Conservation (phyloP, 1,140 invertebrate genomes). For the Eupristina koningsbergeri region DNA sequence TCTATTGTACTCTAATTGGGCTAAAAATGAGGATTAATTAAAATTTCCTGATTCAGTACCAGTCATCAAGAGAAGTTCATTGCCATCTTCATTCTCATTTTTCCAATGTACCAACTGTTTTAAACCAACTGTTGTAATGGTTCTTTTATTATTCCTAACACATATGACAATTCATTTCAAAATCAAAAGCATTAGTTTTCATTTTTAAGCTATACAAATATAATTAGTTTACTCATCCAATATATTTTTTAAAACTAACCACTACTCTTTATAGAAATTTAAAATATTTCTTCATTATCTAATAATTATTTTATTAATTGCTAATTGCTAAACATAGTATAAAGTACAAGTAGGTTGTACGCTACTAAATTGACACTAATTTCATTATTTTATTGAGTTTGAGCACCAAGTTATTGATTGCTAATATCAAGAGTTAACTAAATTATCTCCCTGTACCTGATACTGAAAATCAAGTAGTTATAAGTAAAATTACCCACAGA, state of each 20-base stretch:
- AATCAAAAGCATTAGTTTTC: no score
- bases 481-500: not conserved
- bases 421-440: not conserved
- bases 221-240: not conserved
- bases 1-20: not conserved
- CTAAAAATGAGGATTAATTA: not conserved
- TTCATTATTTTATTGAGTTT: not conserved
- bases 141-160: no score
- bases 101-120: no score
- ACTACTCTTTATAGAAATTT: not conserved
- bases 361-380: not conserved
- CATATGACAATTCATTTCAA: no score
- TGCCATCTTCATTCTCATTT: no score
- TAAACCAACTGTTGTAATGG: no score
- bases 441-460: not conserved
- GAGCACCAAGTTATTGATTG: not conserved
- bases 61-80: no score
- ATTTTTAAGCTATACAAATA: no score
- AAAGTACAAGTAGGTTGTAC: not conserved
- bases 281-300: not conserved
- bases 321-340: not conserved
- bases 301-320: not conserved
- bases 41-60: not conserved
- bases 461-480: not conserved
- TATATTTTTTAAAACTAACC: not conserved